Percentiles rank a stretch among this genome's conserved stretches.
These are phyloP conservation scores for Amblyjoppa proteus DNA, from an alignment of 2,888 invertebrate genomes.

Conservation along the genomic window DNA sequence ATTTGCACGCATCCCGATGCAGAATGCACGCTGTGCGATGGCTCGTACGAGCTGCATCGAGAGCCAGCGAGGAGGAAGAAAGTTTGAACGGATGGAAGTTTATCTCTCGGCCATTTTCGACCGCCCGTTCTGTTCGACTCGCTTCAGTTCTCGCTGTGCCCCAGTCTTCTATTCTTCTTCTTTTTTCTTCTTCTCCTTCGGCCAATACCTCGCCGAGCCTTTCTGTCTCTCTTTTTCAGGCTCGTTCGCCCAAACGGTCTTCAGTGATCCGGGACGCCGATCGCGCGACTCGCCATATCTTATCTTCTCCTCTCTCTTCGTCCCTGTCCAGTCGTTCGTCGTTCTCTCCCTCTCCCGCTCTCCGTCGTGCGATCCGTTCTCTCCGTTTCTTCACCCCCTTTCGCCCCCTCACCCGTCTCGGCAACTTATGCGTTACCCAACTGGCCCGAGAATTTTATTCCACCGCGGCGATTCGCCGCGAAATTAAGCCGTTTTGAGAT, in stretches of 20 bases:
- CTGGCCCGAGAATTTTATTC: constrained; percentile 82
- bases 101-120: constrained; percentile 78
- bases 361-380: constrained; percentile 5
- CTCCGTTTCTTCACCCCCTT: neutral
- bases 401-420: constrained; percentile 64
- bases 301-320: constrained; percentile 62
- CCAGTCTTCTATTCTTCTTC: constrained; percentile 51
- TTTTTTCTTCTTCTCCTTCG: constrained; percentile 34
- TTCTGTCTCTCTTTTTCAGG: constrained; percentile 47
- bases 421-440: constrained; percentile 82
- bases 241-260: constrained; percentile 59
- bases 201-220: constrained; percentile 42
- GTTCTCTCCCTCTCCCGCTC: constrained; percentile 38
- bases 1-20: constrained; percentile 58
- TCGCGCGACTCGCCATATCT: constrained; percentile 81
- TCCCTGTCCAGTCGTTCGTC: constrained; percentile 38
- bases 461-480: constrained; percentile 79
- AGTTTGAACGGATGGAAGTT: constrained; percentile 71
- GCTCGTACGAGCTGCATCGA: constrained; percentile 20
- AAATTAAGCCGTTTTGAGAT: constrained; percentile 85
- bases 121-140: constrained; percentile 8
- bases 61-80: constrained; percentile 61
- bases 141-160: constrained; percentile 47
- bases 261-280: constrained; percentile 80
- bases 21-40: neutral